phyloP scores from a whole-genome alignment of 1,140 invertebrate species.

The Rhagoletis zephyria region DNA sequence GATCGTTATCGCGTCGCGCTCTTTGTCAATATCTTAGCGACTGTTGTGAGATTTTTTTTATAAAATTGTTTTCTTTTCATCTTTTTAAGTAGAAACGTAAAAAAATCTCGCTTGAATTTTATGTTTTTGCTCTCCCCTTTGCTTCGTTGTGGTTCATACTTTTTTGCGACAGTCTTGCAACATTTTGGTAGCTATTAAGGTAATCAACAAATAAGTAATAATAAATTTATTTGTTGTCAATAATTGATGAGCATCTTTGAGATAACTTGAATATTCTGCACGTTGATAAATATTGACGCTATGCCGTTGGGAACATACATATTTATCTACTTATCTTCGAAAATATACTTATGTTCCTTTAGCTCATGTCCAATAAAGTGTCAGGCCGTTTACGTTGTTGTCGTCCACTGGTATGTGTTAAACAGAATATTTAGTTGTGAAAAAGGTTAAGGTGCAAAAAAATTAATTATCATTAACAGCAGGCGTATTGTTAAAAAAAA shows the following conservation, averaged over 20 bases:
- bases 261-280: constrained; percentile 37
- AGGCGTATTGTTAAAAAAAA: neutral
- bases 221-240: constrained; percentile 51
- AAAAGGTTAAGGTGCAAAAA: constrained; percentile 29
- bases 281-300: neutral
- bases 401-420: constrained; percentile 15
- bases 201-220: constrained; percentile 50
- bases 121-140: neutral
- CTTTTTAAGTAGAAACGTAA: neutral
- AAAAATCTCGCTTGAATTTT: neutral
- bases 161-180: neutral
- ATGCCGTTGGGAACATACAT: neutral
- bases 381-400: neutral
- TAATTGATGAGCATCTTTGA: constrained; percentile 46
- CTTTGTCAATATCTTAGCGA: neutral
- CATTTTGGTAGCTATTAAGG: constrained; percentile 30
- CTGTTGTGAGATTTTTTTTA: constrained; percentile 1
- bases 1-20: constrained; percentile 47
- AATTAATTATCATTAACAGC: constrained; percentile 49
- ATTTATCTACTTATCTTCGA: neutral
- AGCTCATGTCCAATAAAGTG: neutral
- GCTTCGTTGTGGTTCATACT: neutral
- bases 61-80: neutral
- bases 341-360: neutral
- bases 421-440: constrained; percentile 45